Percentiles rank a stretch among this genome's conserved stretches.
These are phyloP conservation scores for Mylabris phalerata DNA, from an alignment of 1,140 invertebrate species.

Conservation along the genomic window DNA sequence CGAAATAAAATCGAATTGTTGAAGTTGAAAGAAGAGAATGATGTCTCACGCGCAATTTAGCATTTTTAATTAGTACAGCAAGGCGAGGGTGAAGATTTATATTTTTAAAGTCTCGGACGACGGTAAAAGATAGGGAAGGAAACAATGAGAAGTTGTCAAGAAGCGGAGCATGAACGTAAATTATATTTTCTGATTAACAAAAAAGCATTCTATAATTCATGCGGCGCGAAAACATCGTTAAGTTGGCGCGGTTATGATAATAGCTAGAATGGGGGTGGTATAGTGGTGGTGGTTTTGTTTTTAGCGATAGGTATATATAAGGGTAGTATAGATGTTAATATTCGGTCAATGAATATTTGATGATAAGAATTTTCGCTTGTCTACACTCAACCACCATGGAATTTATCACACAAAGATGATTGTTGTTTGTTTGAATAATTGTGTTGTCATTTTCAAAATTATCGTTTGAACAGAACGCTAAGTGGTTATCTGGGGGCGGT, in stretches of 20 bases:
- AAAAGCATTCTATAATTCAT: constrained; percentile 14
- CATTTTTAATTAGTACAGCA: constrained; percentile 32
- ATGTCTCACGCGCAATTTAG: constrained; percentile 32
- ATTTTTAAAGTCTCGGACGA: constrained; percentile 22
- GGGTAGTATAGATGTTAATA: background rate
- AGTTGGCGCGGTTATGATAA: constrained; percentile 11
- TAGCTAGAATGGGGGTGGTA: background rate
- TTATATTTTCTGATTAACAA: constrained; percentile 28
- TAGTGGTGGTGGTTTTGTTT: background rate
- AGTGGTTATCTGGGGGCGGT: constrained; percentile 5
- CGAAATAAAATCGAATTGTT: background rate
- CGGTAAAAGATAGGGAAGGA: constrained; percentile 13
- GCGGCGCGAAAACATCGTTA: constrained; percentile 11
- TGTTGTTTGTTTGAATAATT: too few relatives aligned
- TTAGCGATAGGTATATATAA: background rate
- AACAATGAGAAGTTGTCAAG: constrained; percentile 27
- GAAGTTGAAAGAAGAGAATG: background rate
- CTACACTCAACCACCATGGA: background rate
- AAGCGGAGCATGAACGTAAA: constrained; percentile 20
- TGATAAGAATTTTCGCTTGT: too few relatives aligned
- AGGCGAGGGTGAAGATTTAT: constrained; percentile 28
- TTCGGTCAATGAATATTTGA: too few relatives aligned
- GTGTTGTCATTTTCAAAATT: too few relatives aligned
- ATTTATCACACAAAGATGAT: background rate
- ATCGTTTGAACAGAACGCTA: background rate